These are phyloP conservation scores for Hestina assimilis DNA, from an alignment of 1,140 invertebrate genomes.

Conservation along the genomic window DNA sequence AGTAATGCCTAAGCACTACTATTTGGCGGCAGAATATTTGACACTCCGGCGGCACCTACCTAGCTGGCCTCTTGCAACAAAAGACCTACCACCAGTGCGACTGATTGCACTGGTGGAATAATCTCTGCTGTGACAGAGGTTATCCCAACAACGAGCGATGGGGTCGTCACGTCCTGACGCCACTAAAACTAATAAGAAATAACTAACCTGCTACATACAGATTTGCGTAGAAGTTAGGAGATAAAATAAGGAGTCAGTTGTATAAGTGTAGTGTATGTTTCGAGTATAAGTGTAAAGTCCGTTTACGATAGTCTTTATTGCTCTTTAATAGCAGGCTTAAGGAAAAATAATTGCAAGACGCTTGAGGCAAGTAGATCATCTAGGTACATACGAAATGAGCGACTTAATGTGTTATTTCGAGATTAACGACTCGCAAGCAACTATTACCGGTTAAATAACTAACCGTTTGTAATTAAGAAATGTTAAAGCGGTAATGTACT, in stretches of 20 bases:
- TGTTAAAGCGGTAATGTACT: slow-evolving; percentile 25
- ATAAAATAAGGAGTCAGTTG: neutral
- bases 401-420: neutral
- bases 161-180: no score
- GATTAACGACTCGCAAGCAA: slow-evolving; percentile 10
- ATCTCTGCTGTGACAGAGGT: no score
- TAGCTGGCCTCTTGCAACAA: no score
- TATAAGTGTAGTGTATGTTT: neutral
- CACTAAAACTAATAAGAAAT: no score
- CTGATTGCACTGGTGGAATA: no score
- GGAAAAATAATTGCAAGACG: slow-evolving; percentile 9
- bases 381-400: neutral
- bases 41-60: no score
- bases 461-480: slow-evolving; percentile 6
- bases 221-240: no score
- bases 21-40: no score
- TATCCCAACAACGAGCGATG: no score
- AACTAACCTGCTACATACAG: no score
- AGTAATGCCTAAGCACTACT: no score
- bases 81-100: no score
- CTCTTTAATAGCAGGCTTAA: slow-evolving; percentile 3
- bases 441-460: neutral
- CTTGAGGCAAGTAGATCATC: slow-evolving; percentile 10
- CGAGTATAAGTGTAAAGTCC: neutral
- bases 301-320: neutral